Evolutionary conservation across 2,888 invertebrate genomes (phyloP).

Genomic region (Ellobium chinense): DNA sequence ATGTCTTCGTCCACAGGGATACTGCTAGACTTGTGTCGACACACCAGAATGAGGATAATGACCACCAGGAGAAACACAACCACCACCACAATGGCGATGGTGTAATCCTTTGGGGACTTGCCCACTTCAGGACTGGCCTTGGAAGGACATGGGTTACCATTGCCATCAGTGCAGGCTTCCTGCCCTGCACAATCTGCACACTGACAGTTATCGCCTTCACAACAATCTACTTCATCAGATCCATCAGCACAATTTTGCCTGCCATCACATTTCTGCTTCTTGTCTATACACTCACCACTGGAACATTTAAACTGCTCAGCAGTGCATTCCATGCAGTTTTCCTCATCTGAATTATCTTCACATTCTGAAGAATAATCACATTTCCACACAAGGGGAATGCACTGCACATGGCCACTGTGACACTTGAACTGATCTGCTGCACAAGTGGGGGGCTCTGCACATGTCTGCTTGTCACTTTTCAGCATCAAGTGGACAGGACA

Average conservation of each 20-base stretch:
- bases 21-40: conserved; percentile 65
- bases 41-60: conserved; percentile 78
- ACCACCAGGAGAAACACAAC: conserved; percentile 81
- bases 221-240: conserved; percentile 59
- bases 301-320: conserved; percentile 69
- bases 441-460: conserved; percentile 79
- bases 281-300: conserved; percentile 61
- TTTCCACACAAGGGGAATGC: conserved; percentile 96
- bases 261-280: conserved; percentile 65
- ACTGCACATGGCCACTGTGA: conserved; percentile 90
- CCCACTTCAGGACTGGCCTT: conserved; percentile 5
- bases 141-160: conserved; percentile 27
- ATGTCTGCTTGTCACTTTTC: conserved; percentile 82
- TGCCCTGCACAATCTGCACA: conserved; percentile 59
- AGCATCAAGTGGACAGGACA: conserved; percentile 86
- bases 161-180: conserved; percentile 52
- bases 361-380: conserved; percentile 89
- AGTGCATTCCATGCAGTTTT: conserved; percentile 75
- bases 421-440: conserved; percentile 89
- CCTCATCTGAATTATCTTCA: conserved; percentile 76
- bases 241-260: conserved; percentile 67
- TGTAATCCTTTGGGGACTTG: conserved; percentile 66
- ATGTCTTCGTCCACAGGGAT: conserved; percentile 62
- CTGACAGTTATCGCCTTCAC: conserved; percentile 56
- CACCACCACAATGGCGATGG: conserved; percentile 79